Evolutionary conservation across 2,797 vertebrate genomes (phyloP).

Genomic region (Sebastes itinus): DNA sequence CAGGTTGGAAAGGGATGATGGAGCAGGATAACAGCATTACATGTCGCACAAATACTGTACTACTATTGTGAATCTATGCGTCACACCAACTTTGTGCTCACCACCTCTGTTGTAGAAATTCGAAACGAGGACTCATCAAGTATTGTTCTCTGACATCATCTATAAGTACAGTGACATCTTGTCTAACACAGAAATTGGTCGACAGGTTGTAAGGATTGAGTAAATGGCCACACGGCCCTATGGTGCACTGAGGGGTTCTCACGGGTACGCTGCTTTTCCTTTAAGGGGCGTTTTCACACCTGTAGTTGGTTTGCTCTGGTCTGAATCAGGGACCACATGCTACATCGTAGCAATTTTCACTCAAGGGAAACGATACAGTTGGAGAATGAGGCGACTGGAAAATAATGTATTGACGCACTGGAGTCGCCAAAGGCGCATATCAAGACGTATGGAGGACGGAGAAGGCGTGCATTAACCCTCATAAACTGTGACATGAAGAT

Average conservation of each 20-base stretch:
- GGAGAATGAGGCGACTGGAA: too few relatives aligned
- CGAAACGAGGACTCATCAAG: neutral
- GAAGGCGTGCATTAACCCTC: too few relatives aligned
- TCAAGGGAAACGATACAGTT: too few relatives aligned
- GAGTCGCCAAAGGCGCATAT: too few relatives aligned
- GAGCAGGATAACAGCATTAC: neutral
- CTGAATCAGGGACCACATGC: too few relatives aligned
- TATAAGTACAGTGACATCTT: neutral
- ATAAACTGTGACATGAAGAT: too few relatives aligned
- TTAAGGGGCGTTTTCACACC: too few relatives aligned
- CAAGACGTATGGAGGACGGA: too few relatives aligned
- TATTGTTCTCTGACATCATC: neutral
- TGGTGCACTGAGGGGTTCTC: neutral
- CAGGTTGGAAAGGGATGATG: neutral
- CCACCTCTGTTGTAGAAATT: neutral
- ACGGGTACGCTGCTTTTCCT: neutral
- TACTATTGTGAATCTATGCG: neutral
- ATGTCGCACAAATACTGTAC: neutral
- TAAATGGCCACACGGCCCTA: neutral
- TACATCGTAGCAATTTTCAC: too few relatives aligned
- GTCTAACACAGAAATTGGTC: neutral
- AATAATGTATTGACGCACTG: too few relatives aligned
- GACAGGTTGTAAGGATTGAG: neutral
- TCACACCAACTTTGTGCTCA: neutral
- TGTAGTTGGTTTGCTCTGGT: too few relatives aligned